Evolutionary conservation across 2,888 invertebrate species (phyloP), one percentile per base, ranked within the genome.

Genomic region (Acleris holmiana): DNA sequence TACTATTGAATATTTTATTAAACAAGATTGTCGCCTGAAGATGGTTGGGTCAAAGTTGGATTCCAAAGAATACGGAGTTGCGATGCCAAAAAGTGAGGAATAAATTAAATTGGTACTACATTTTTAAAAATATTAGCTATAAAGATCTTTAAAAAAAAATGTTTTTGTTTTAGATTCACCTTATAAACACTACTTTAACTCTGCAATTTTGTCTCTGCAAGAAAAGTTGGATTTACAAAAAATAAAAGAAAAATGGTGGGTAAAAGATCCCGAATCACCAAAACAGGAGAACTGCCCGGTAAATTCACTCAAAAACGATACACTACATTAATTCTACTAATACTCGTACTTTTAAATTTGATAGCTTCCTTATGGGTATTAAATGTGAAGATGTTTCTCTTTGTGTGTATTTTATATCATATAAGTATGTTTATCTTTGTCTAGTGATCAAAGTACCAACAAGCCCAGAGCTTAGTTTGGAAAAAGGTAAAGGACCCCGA

Each of bases 241-340:
- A 48, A 82, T 99, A 60, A 98, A 98, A 84, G 94, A 94, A 49
- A 96, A 95, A 85, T 99, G 99, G 99, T 99, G 99, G 99, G 95
- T 95, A 76, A 91, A 94, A 66, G 94, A 93, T 75, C 93, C 95
- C 58, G 95, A 95, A 6, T 93, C 93, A 35, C 92, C 89, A 40
- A 77, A 84, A 69, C 94, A 84, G 7, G 35, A 35, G 13, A 70
- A 77, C 54, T 88, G 89, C 68, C 40, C 18, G 64, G 73, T 80
- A 75, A 80, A 75, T 68, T 71, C 59, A 21, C 25, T 19, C 2
- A 29, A 35, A 29, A 1, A 8, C 29, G 10, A 29, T 3, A 29
- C 29, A 29, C 29, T 29, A 29, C 1, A 35, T 35, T 35, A 35
- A 35, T 35, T 4, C 35, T 35, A 29, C 29, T 13, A 7, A 8